A percentile compares a stretch with the other conserved stretches of the same genome.
phyloP scores from a whole-genome alignment of 2,113 vertebrate species.

The Diphyllodes magnificus region DNA sequence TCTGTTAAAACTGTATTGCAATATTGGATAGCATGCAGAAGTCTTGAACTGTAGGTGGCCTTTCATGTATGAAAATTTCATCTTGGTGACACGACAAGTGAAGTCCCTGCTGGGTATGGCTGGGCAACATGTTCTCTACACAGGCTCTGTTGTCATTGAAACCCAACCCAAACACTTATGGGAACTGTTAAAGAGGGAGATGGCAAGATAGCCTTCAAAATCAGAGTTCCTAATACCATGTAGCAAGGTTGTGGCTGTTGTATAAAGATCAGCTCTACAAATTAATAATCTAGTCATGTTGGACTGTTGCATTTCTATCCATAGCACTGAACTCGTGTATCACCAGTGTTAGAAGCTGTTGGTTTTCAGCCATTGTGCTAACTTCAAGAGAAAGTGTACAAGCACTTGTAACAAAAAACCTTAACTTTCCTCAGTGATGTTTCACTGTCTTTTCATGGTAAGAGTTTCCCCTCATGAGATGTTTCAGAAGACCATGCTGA shows the following conservation, averaged over 20 bases:
- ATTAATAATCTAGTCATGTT: neutral
- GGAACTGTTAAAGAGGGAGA: neutral
- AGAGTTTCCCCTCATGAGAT: slow-evolving; percentile 18
- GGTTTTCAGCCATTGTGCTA: neutral
- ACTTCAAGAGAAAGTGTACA: neutral
- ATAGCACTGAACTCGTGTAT: neutral
- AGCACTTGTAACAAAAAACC: neutral
- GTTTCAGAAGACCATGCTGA: slow-evolving; percentile 52
- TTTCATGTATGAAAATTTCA: neutral
- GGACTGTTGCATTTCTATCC: neutral
- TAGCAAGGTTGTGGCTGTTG: neutral
- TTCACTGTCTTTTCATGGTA: slow-evolving; percentile 39
- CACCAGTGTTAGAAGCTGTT: neutral
- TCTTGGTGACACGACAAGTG: neutral
- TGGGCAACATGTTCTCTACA: neutral
- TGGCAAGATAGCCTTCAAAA: neutral
- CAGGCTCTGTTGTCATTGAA: neutral
- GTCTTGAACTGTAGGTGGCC: neutral
- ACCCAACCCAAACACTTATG: neutral
- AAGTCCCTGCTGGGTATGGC: neutral
- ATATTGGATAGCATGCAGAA: neutral
- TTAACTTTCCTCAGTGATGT: slow-evolving; percentile 31
- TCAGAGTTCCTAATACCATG: neutral
- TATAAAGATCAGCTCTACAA: neutral
- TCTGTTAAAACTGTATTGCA: neutral